Evolutionary conservation across 2,888 invertebrate genomes (phyloP), one percentile per base, ranked within the genome.

Genomic region (Nysson spinosus): DNA sequence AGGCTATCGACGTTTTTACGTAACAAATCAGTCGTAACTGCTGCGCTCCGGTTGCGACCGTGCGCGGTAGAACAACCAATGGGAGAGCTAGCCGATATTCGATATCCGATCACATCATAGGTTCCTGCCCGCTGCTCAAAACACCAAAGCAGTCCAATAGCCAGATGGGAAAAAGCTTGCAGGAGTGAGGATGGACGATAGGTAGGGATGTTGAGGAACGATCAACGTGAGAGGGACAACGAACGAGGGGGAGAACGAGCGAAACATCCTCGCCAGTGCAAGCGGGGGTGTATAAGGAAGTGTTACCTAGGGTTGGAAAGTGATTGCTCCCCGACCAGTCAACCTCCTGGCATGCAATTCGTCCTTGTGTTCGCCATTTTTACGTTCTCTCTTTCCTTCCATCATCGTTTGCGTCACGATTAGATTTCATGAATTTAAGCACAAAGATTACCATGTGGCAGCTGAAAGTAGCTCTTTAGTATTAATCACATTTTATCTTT

Each of bases 1-100:
- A 82, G 82, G 82, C 84, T 87, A 87, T 87, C 86, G 87, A 87
- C 87, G 87, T 87, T 87, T 87, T 86, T 87, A 85, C 86, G 86
- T 86, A 86, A 86, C 86, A 86, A 86, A 87, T 87, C 87, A 86
- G 86, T 87, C 85, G 87, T 84, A 85, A 85, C 85, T 83, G 81
- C 82, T 81, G 80, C 79, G 82, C 83, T 79, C 81, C 70, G 67
- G 70, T 65, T 71, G 81, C 80, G 82, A 82, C 83, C 81, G 83
- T 83, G 85, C 84, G 85, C 83, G 82, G 75, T 75, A 72, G 78
- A 77, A 72, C 82, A 72, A 82, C 87, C 87, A 87, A 87, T 87
- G 82, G 79, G 84, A 86, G 79, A 75, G 78, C 83, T 75, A 85
- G 86, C 85, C 87, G 87, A 87, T 87, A 87, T 81, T 86, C 87